Base-by-base conservation (phyloP, 2,888 invertebrate species). In the Drosophila imparisetae region DNA sequence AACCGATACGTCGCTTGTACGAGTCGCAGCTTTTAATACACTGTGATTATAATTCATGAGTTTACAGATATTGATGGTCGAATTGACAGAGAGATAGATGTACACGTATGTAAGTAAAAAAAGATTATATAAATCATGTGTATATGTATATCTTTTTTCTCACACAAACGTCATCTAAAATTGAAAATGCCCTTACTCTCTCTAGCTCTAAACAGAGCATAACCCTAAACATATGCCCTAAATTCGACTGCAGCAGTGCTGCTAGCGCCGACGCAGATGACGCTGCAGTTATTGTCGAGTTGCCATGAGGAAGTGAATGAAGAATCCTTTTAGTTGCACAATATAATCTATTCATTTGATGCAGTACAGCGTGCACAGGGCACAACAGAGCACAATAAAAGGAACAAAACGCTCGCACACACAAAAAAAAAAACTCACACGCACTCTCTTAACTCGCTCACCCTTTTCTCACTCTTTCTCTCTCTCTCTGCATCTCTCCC, bases 321-420 rank as follows among this genome's bases (percentile, higher is more conserved):
- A 67, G 89, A 90, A 89, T 86, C 90, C 86, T 86, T 86, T 86
- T 80, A 86, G 77, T 77, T 90, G 89, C 86, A 72, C 90, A 72
- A 81, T 78, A 86, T 83, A 90, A 90, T 90, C 86, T 78, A 74
- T 84, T 81, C 79, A 87, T 70, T 83, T 86, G 75, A 90, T 86
- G 86, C 89, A 90, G 77, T 67, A 62, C 67, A 68, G 74, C 88
- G 81, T 86, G 66, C 72, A 80, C 61, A 72, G 54, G 55, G 24
- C 53, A 68, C 30, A 64, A 36, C 52, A 45, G 24, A 48, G 21
- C 59, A 52, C 57, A 67, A 70, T 66, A 70, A 71, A 72, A 70
- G 57, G 45, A 57, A 61, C 45, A 54, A 10, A 52, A 15, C 30
- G 54, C 58, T 32, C 40, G 55, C 55, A 66, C 52, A 61, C 27